Percentiles rank a stretch among this genome's conserved stretches.
Evolutionary conservation across 2,888 invertebrate genomes (phyloP).

Genomic region (Hofmannophila pseudospretella): DNA sequence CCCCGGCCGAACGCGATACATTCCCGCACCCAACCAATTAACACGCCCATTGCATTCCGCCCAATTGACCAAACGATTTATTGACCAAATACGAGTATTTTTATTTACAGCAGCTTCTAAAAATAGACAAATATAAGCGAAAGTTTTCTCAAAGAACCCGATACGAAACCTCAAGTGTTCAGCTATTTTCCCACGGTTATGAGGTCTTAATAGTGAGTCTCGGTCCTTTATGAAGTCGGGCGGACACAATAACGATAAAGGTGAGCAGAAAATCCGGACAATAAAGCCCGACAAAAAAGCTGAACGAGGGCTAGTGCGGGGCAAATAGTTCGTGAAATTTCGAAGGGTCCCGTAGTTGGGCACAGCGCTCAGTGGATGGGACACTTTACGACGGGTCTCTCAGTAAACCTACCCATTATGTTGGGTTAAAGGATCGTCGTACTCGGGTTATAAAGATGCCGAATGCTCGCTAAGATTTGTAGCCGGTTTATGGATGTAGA

Average conservation of each 20-base stretch:
- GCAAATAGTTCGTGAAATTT: conserved; percentile 77
- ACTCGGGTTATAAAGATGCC: conserved; percentile 74
- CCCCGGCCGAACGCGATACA: conserved; percentile 24
- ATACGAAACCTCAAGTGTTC: conserved; percentile 18
- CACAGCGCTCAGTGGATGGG: conserved; percentile 43
- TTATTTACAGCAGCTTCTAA: background rate
- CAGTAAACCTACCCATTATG: conserved; percentile 75
- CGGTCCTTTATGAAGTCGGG: conserved; percentile 71
- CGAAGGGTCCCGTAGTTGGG: conserved; percentile 58
- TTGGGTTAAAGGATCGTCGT: conserved; percentile 74
- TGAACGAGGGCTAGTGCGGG: conserved; percentile 70
- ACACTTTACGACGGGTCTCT: conserved; percentile 74
- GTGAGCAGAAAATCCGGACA: conserved; percentile 76
- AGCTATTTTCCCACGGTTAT: conserved; percentile 71
- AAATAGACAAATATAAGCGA: conserved; percentile 12
- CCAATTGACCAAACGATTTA: conserved; percentile 63
- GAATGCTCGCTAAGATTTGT: conserved; percentile 71
- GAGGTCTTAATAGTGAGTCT: conserved; percentile 72
- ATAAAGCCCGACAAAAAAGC: conserved; percentile 75
- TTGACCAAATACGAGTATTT: conserved; percentile 37
- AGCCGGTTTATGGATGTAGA: conserved; percentile 71
- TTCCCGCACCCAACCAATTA: conserved; percentile 61
- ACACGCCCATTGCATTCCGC: conserved; percentile 65
- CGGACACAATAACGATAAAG: conserved; percentile 77
- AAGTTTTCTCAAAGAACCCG: conserved; percentile 27